Evolutionary conservation across 1,140 invertebrate genomes (phyloP), one percentile per base, ranked within the genome.

Genomic region (Pseudachorutes palmiensis): DNA sequence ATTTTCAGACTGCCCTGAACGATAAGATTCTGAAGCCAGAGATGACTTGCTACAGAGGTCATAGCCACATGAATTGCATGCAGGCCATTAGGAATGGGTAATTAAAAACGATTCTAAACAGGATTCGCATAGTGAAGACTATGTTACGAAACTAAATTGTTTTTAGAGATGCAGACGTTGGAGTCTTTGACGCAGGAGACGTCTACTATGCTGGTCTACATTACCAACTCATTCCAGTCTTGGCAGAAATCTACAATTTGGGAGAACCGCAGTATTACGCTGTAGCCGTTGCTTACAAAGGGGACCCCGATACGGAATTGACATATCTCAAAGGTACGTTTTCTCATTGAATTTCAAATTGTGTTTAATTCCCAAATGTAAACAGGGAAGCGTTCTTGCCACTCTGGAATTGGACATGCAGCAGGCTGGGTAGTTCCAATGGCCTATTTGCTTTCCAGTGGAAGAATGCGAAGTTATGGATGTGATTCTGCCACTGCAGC

Each of bases 401-500:
- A 97, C 78, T 86, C 91, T 1, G 93, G 93, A 30, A 89, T 97
- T 26, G 90, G 89, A 65, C 90, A 86, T 64, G 94, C 91, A 0
- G 94, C 94, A 14, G 95, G 95, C 2, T 98, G 95, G 95, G 85
- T 97, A 0, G 89, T 97, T 74, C 95, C 95, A 0, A 78, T 98
- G 74, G 92, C 92, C 1, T 95, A 92, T 76, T 82, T 97, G 0
- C 85, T 98, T 19, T 91, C 92, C 26, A 97, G 97, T 75, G 87
- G 89, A 31, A 92, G 94, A 86, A 94, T 98, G 69, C 81, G 94
- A 28, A 87, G 91, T 1, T 93, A 94, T 75, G 90, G 91, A 16
- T 97, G 94, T 76, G 89, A 97, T 79, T 89, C 91, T 0, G 83
- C 92, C 2, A 84, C 88, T 66, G 90, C 92, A 0, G 92, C 92